phyloP scores from a whole-genome alignment of 2,797 vertebrate species.

The Tadarida brasiliensis region DNA sequence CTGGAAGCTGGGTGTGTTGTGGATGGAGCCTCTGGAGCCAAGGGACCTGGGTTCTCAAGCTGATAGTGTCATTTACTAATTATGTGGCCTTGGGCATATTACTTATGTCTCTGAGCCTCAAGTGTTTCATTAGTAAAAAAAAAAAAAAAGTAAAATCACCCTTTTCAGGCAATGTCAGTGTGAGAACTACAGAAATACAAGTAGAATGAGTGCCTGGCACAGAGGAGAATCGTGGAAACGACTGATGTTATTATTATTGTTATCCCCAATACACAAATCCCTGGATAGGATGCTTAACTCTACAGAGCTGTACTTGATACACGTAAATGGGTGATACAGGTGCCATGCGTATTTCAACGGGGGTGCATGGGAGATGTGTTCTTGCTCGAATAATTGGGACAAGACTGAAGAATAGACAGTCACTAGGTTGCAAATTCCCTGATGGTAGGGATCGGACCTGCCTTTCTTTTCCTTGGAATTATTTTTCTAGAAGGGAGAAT shows the following conservation, averaged over 20 bases:
- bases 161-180: neutral
- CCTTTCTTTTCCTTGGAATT: neutral
- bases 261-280: neutral
- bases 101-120: neutral
- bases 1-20: neutral
- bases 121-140: slow-evolving; percentile 8
- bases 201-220: neutral
- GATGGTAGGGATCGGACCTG: neutral
- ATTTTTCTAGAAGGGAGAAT: neutral
- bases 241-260: neutral
- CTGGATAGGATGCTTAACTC: neutral
- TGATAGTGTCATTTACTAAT: slow-evolving; percentile 26
- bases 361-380: neutral
- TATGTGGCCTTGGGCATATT: slow-evolving; percentile 11
- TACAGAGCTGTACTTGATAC: neutral
- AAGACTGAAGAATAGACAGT: neutral
- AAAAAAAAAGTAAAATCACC: neutral
- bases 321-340: neutral
- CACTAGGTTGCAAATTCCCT: neutral
- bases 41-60: neutral
- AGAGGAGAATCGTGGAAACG: neutral
- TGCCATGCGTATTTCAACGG: neutral
- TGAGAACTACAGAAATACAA: neutral
- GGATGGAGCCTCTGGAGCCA: neutral
- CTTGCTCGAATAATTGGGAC: neutral